These are phyloP conservation scores for Prunella himalayana DNA, from an alignment of 2,113 vertebrate species.

Conservation along the genomic window DNA sequence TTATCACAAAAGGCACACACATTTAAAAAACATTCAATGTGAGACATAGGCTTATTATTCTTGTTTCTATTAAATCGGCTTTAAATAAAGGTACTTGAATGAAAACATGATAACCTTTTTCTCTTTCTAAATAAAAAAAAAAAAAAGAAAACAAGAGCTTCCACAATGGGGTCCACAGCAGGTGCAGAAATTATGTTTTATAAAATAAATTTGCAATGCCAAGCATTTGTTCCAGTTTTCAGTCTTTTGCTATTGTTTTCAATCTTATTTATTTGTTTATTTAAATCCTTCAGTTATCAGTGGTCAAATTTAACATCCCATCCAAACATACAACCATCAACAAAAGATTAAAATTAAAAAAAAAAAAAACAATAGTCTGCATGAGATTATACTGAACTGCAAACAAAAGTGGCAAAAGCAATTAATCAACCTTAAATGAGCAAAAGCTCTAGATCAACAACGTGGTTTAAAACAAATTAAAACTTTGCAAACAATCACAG, in stretches of 20 bases:
- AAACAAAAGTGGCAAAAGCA: constrained; percentile 47
- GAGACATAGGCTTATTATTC: not conserved
- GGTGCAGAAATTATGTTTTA: not conserved
- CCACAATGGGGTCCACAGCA: not conserved
- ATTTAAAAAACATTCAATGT: not conserved
- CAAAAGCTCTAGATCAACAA: constrained; percentile 47
- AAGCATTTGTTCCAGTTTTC: not conserved
- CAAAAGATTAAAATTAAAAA: not conserved
- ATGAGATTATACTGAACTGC: constrained; percentile 28
- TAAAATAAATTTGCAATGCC: not conserved
- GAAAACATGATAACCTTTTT: not conserved
- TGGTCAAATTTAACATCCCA: constrained; percentile 12
- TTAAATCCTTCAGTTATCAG: constrained; percentile 9
- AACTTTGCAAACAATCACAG: not conserved
- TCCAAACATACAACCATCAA: not conserved
- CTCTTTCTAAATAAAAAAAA: not conserved
- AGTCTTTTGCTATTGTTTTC: constrained; percentile 12
- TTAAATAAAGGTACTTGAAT: not conserved
- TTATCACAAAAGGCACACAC: not conserved
- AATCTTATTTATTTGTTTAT: constrained; percentile 42
- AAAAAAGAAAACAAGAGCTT: not conserved
- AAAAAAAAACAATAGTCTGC: not conserved
- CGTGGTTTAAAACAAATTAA: not conserved
- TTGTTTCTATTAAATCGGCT: not conserved
- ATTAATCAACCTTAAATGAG: constrained; percentile 33